Conservation (phyloP, 2,888 invertebrate species). For the Gymnosoma rotundatum region DNA sequence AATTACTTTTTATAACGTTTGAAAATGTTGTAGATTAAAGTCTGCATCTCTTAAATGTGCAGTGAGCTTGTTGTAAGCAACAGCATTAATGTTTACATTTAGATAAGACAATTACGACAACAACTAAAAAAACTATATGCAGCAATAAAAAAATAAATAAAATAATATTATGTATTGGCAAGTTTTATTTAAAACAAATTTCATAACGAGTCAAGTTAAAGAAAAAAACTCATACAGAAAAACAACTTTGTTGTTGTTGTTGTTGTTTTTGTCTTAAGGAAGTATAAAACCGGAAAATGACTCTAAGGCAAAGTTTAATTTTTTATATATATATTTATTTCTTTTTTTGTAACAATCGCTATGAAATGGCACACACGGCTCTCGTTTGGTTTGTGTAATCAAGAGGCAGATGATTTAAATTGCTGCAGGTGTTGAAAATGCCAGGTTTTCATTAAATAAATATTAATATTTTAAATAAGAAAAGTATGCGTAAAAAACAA, state of each 20-base stretch:
- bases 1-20: conserved; percentile 56
- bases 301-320: not conserved
- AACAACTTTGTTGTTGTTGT: too few species aligned
- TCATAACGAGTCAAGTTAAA: conserved; percentile 30
- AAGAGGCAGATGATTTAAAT: conserved; percentile 46
- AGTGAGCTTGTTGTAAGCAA: conserved; percentile 41
- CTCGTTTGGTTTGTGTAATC: not conserved
- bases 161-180: conserved; percentile 31
- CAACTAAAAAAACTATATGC: conserved; percentile 7
- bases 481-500: not conserved
- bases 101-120: conserved; percentile 60
- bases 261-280: conserved; percentile 25
- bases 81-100: conserved; percentile 56
- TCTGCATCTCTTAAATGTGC: conserved; percentile 13
- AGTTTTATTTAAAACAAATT: conserved; percentile 57
- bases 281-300: conserved; percentile 52
- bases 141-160: not conserved
- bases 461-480: not conserved
- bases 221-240: not conserved
- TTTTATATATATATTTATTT: too few species aligned
- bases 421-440: conserved; percentile 41
- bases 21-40: conserved; percentile 52
- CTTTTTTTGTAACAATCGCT: conserved; percentile 7
- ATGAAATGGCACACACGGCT: not conserved
- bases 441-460: conserved; percentile 7